A percentile compares a stretch with the other conserved stretches of the same genome.
Evolutionary conservation across 2,113 vertebrate genomes (phyloP).

Genomic region (Malaclemys terrapin): DNA sequence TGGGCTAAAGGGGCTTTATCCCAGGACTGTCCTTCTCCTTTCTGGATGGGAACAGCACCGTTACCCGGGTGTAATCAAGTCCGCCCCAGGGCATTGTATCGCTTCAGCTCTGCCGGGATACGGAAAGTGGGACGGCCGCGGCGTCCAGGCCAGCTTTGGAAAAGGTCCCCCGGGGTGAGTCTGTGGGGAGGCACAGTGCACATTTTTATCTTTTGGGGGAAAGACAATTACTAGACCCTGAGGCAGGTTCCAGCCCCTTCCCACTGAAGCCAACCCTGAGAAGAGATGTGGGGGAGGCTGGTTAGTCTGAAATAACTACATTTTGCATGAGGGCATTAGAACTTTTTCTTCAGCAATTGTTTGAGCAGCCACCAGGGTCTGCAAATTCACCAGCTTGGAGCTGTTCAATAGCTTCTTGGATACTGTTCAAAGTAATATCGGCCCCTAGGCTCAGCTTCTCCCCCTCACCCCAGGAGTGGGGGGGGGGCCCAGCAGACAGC

Average conservation of each 20-base stretch:
- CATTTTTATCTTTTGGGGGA: not conserved
- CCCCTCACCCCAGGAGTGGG: not conserved
- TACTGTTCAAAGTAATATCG: not conserved
- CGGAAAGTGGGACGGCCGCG: not conserved
- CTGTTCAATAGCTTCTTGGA: not conserved
- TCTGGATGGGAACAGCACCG: not conserved
- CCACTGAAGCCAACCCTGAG: not conserved
- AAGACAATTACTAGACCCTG: not conserved
- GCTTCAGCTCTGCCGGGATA: not conserved
- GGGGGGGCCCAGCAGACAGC: not conserved
- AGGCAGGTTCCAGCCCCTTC: not conserved
- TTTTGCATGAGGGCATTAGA: not conserved
- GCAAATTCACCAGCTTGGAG: not conserved
- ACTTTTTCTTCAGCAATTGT: not conserved
- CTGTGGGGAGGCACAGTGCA: not conserved
- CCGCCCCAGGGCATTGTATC: not conserved
- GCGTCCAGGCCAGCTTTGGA: not conserved
- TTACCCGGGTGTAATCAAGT: not conserved
- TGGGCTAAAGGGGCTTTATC: not conserved
- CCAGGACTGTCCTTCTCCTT: not conserved
- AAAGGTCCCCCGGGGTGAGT: not conserved
- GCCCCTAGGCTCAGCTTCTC: not conserved
- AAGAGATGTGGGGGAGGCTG: not conserved
- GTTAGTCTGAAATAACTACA: not conserved
- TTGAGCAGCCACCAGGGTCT: not conserved